Evolutionary conservation across 2,888 invertebrate genomes (phyloP), one percentile per base, ranked within the genome.

Genomic region (Ophioninae sp.): DNA sequence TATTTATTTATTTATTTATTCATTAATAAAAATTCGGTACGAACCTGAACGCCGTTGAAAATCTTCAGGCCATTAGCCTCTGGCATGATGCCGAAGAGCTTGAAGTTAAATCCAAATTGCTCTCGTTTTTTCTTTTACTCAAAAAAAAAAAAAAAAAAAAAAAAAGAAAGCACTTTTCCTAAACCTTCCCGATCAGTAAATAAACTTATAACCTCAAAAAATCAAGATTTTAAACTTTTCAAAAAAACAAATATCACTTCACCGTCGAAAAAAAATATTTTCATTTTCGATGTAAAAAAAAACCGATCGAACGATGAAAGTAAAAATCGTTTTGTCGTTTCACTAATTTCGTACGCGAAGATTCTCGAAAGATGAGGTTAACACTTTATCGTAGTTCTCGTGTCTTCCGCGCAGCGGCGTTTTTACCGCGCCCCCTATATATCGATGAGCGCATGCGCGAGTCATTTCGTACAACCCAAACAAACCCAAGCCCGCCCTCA

Each of bases 11-110:
- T 30, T 23, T 8, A 61, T 30, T 44, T 1, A 74, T 17, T 65
- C 20, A 2, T n/a, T 59, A 1, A 61, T 62, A 57, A 82, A 56
- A 64, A 39, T 73, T 69, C 20, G 56, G 41, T 50, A 79, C 89
- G 84, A 85, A 89, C 89, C 89, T 89, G 88, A 82, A 89, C 88
- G 79, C 86, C 85, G 85, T 86, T 86, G 88, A 88, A 89, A 86
- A 88, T 88, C 87, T 87, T 87, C 75, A 89, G 86, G 82, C 87
- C 86, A 39, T 73, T 84, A 83, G 88, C 86, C 85, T 89, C 87
- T 82, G 88, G 88, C 89, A 88, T 89, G 82, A 86, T 88, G 87
- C 86, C 81, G 79, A 76, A 67, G 75, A 67, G 72, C 84, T 81
- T 78, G 72, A 73, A 64, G 72, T 75, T 76, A 72, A 83, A 78